These are phyloP conservation scores for Halictus ligatus DNA, from an alignment of 2,888 invertebrate species.

Conservation along the genomic window DNA sequence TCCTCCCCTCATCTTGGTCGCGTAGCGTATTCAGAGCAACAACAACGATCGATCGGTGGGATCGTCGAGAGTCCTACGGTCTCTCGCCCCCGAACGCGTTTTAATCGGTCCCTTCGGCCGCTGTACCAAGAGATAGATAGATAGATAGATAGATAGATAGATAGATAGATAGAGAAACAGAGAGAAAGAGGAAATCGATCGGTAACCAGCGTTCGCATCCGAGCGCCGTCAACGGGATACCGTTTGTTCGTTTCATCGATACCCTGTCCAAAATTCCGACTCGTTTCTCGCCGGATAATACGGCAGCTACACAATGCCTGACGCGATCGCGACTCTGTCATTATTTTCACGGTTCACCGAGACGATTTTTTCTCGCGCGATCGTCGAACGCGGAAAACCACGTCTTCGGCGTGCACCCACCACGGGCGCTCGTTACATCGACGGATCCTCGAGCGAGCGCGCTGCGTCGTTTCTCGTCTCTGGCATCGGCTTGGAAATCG, in stretches of 20 bases:
- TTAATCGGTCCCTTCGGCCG: constrained; percentile 28
- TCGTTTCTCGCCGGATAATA: constrained; percentile 36
- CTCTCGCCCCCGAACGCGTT: constrained; percentile 23
- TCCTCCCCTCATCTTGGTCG: constrained; percentile 5
- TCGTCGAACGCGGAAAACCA: neutral
- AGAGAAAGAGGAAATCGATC: neutral
- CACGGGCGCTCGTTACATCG: constrained; percentile 25
- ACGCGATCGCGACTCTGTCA: neutral
- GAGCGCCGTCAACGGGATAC: constrained; percentile 41
- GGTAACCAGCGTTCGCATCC: neutral
- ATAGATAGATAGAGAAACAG: neutral
- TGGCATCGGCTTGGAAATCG: constrained; percentile 5
- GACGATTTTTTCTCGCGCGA: constrained; percentile 13
- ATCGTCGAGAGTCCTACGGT: constrained; percentile 32
- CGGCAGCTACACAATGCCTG: neutral
- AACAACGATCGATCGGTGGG: constrained; percentile 11
- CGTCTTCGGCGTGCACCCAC: neutral
- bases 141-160: neutral
- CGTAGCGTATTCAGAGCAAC: constrained; percentile 31
- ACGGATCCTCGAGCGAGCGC: constrained; percentile 8
- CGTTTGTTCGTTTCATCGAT: constrained; percentile 19
- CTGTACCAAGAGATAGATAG: constrained; percentile 11
- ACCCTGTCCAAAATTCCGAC: neutral
- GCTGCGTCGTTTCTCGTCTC: neutral
- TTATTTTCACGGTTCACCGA: constrained; percentile 25